Percentiles rank a stretch among this genome's conserved stretches.
These are phyloP conservation scores for Melanchra persicariae DNA, from an alignment of 2,888 invertebrate genomes.

Conservation along the genomic window DNA sequence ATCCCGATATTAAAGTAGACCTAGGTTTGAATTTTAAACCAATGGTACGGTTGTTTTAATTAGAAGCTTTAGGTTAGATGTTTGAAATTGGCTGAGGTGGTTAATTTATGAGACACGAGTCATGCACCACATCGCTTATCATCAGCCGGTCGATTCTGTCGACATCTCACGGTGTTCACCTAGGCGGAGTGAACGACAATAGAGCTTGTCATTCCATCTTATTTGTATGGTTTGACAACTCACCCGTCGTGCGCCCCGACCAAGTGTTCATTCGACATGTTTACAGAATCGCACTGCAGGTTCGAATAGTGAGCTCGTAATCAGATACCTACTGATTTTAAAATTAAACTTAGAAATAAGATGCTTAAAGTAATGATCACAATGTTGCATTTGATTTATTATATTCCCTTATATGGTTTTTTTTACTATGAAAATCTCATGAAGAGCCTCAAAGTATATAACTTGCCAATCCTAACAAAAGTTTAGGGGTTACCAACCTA, in stretches of 20 bases:
- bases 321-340: not conserved
- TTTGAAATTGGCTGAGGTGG: not conserved
- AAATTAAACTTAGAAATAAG: not conserved
- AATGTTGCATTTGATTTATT: not conserved
- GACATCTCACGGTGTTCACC: no score
- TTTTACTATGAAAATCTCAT: not conserved
- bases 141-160: no score
- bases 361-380: not conserved
- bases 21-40: constrained; percentile 24
- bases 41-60: constrained; percentile 16
- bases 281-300: no score
- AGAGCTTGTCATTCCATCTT: no score
- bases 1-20: constrained; percentile 24
- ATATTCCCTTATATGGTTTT: not conserved
- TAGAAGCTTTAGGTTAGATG: constrained; percentile 11
- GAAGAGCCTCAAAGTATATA: not conserved
- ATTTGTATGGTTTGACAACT: no score
- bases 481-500: constrained; percentile 8
- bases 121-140: not conserved
- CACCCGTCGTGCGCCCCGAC: no score
- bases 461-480: constrained; percentile 9
- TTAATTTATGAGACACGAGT: not conserved
- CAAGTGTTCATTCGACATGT: no score
- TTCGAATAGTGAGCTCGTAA: not conserved
- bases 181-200: no score